Conservation (phyloP, 2,797 vertebrate genomes). For the Gephyroberyx darwinii region DNA sequence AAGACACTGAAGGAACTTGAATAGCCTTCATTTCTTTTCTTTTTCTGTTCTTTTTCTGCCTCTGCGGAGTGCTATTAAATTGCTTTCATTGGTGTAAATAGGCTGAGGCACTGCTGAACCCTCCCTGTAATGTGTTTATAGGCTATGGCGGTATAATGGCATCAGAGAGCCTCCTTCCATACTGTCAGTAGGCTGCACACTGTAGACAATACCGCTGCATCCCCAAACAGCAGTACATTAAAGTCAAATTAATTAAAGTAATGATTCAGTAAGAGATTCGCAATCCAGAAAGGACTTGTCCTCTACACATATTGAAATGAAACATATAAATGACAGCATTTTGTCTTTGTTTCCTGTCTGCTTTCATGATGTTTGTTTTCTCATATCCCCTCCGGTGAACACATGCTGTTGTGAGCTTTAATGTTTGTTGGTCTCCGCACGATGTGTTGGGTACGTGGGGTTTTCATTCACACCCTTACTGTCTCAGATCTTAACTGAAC, state of each 20-base stretch:
- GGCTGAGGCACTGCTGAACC: conserved; percentile 34
- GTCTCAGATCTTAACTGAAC: conserved; percentile 21
- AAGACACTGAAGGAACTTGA: neutral
- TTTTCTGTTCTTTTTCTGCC: conserved; percentile 1
- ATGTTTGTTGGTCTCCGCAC: neutral
- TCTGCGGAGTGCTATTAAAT: conserved; percentile 36
- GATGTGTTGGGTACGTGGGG: neutral
- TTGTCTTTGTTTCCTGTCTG: conserved; percentile 11
- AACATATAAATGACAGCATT: conserved; percentile 24
- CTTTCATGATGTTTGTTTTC: neutral
- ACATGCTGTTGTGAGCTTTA: conserved; percentile 6
- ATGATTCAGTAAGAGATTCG: neutral
- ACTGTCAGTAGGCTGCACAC: neutral
- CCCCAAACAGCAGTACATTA: neutral
- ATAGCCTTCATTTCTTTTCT: neutral
- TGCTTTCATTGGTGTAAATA: conserved; percentile 33
- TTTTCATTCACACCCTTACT: neutral
- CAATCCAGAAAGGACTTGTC: neutral
- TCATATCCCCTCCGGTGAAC: neutral
- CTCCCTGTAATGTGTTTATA: conserved; percentile 28
- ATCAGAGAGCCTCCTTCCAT: conserved; percentile 1
- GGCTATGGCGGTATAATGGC: conserved; percentile 1
- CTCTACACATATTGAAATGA: conserved; percentile 1
- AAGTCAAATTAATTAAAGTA: neutral
- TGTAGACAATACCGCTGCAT: conserved; percentile 6